A percentile compares a stretch with the other conserved stretches of the same genome.
These are phyloP conservation scores for Cercopithecus mitis DNA, from an alignment of 2,797 vertebrate genomes.

Conservation along the genomic window DNA sequence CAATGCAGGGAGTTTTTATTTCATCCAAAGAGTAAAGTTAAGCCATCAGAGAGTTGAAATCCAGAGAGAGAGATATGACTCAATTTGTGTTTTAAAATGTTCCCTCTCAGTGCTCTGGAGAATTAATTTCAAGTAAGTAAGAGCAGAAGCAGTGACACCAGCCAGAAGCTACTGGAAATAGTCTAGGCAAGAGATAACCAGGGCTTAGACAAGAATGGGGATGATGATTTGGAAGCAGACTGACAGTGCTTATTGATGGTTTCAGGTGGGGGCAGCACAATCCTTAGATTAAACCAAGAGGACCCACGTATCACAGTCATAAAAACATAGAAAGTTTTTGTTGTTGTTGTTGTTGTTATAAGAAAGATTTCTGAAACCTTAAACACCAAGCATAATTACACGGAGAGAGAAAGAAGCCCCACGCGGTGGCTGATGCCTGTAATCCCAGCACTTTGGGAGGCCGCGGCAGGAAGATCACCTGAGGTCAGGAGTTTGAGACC, in stretches of 20 bases:
- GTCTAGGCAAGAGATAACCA: neutral
- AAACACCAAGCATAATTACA: neutral
- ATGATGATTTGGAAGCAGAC: neutral
- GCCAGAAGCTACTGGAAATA: neutral
- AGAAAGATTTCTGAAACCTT: neutral
- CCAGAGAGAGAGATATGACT: neutral
- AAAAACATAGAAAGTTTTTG: neutral
- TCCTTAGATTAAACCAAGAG: neutral
- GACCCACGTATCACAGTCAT: neutral
- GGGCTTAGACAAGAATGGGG: neutral
- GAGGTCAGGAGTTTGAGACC: neutral
- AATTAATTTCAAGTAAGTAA: neutral
- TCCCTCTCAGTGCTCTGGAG: neutral
- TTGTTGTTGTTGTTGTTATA: neutral
- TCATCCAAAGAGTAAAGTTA: conserved; percentile 4
- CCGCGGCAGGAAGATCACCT: neutral
- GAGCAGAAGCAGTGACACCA: neutral
- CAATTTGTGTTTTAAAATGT: conserved; percentile 21
- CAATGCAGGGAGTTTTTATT: neutral
- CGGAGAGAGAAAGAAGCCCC: neutral
- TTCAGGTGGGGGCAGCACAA: neutral
- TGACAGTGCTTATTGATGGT: neutral
- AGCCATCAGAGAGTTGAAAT: neutral
- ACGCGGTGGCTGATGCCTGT: neutral
- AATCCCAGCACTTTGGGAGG: neutral